These are phyloP conservation scores for Hippocampus kuda DNA, from an alignment of 2,797 vertebrate genomes.

Conservation along the genomic window DNA sequence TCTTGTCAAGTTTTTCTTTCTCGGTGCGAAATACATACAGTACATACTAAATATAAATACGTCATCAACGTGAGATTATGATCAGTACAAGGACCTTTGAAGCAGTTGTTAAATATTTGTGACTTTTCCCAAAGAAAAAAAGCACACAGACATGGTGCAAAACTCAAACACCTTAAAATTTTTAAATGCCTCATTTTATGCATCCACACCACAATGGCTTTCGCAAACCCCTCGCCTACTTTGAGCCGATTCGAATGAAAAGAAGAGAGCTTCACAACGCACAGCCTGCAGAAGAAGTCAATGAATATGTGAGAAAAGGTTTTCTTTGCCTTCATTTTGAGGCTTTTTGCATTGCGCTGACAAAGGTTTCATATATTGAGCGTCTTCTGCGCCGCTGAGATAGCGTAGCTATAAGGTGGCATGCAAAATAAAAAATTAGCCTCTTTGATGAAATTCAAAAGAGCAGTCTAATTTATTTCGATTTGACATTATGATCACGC, in stretches of 20 bases:
- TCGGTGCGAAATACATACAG: too few species aligned
- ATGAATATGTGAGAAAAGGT: slow-evolving; percentile 19
- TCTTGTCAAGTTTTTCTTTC: too few species aligned
- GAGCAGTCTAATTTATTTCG: neutral
- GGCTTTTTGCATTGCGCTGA: neutral
- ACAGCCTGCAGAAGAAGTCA: slow-evolving; percentile 13
- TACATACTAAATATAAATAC: too few species aligned
- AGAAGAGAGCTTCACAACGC: slow-evolving; percentile 1
- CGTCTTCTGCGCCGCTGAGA: neutral
- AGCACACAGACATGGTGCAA: neutral
- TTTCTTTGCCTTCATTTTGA: neutral
- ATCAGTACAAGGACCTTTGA: too few species aligned
- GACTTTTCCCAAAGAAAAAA: neutral
- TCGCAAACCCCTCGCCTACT: slow-evolving; percentile 6
- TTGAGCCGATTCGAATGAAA: slow-evolving; percentile 34
- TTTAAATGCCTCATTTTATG: neutral
- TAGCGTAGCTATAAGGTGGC: neutral
- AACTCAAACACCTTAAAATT: neutral
- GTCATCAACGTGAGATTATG: too few species aligned
- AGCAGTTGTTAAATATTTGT: neutral
- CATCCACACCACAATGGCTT: slow-evolving; percentile 20
- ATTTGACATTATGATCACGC: neutral
- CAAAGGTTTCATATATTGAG: slow-evolving; percentile 2
- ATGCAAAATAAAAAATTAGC: neutral
- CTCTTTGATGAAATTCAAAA: neutral